A percentile compares a stretch with the other conserved stretches of the same genome.
Evolutionary conservation across 1,140 invertebrate species (phyloP).

Genomic region (Samia ricini): DNA sequence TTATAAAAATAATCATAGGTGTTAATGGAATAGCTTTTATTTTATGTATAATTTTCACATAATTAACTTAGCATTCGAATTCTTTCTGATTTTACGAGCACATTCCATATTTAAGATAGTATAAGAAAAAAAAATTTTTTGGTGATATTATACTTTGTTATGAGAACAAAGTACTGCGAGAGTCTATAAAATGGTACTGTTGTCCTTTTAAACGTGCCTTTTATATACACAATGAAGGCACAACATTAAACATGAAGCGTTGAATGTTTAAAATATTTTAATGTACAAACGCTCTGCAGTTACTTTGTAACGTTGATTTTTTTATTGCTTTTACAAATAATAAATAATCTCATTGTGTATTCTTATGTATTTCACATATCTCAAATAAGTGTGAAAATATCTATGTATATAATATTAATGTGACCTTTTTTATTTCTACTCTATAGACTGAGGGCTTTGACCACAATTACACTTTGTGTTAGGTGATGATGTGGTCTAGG

Average conservation of each 20-base stretch:
- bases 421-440: too few species aligned
- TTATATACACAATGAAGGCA: neutral
- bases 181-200: neutral
- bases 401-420: neutral
- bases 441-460: too few species aligned
- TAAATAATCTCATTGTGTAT: neutral
- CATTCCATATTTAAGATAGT: neutral
- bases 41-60: too few species aligned
- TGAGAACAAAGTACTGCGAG: neutral
- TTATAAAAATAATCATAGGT: too few species aligned
- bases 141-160: neutral
- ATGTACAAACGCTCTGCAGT: neutral
- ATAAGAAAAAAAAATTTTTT: neutral
- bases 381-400: neutral
- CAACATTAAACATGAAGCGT: neutral
- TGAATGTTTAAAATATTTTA: slow-evolving; percentile 1
- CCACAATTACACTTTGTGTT: too few species aligned
- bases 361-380: neutral
- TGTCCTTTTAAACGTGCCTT: slow-evolving; percentile 6
- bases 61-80: too few species aligned
- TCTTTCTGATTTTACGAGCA: neutral
- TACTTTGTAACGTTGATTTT: slow-evolving; percentile 3
- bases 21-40: too few species aligned
- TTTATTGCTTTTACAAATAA: neutral
- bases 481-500: too few species aligned